Evolutionary conservation across 2,888 invertebrate genomes (phyloP).

Genomic region (Nymphalis urticae): DNA sequence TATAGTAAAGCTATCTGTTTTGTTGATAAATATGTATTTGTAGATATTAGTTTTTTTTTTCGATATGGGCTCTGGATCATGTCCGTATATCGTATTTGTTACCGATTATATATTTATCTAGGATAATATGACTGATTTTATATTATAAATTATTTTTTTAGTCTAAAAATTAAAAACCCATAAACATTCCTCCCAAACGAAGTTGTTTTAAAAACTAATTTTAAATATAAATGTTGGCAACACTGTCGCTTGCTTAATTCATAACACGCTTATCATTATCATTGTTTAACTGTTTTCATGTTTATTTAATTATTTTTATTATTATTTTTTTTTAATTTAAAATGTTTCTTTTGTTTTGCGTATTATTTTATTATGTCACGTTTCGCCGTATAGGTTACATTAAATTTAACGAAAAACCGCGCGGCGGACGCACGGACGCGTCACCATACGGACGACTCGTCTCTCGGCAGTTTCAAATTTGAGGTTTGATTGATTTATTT

Average conservation of each 20-base stretch:
- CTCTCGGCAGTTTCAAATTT: conserved; percentile 85
- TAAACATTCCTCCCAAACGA: no score
- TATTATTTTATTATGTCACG: neutral
- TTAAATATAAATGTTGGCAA: neutral
- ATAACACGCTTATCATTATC: conserved; percentile 9
- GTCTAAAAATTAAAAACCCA: no score
- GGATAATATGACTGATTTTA: no score
- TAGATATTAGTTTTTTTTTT: no score
- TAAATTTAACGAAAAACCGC: conserved; percentile 62
- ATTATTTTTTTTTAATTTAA: neutral
- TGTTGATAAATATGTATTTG: no score
- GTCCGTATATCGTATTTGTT: no score
- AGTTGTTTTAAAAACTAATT: neutral
- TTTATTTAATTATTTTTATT: conserved; percentile 22
- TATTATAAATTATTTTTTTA: no score
- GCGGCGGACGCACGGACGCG: conserved; percentile 74
- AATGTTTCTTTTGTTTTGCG: no score
- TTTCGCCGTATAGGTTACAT: conserved; percentile 60
- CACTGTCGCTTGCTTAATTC: conserved; percentile 11
- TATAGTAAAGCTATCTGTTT: no score
- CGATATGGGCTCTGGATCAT: no score
- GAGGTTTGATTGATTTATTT: conserved; percentile 72
- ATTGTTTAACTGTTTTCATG: conserved; percentile 2
- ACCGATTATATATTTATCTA: no score
- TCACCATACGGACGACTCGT: conserved; percentile 86